These are phyloP conservation scores for Xerus inauris DNA, from an alignment of 2,113 vertebrate species.

Conservation along the genomic window DNA sequence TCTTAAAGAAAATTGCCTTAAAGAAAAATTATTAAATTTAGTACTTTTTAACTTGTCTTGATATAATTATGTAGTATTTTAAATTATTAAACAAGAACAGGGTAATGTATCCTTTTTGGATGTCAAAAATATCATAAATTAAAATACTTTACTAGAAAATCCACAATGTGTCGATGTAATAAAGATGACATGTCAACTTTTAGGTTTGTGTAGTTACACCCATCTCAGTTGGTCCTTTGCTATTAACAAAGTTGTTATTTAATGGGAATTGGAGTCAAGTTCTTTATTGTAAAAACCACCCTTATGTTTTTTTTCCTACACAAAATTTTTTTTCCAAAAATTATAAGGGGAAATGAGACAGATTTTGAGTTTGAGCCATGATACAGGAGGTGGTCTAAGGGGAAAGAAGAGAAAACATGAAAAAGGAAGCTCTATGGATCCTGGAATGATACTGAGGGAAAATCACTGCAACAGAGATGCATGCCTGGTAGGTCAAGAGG, in stretches of 20 bases:
- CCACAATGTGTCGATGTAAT: not conserved
- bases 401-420: no score
- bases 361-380: not conserved
- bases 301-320: not conserved
- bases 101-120: not conserved
- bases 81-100: not conserved
- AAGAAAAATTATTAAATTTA: not conserved
- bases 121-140: not conserved
- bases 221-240: not conserved
- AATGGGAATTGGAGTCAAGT: not conserved
- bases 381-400: not conserved
- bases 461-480: accelerated
- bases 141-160: not conserved
- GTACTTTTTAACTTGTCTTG: not conserved
- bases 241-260: not conserved
- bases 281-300: not conserved
- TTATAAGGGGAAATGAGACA: not conserved
- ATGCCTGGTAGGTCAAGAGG: not conserved
- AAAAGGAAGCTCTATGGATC: no score
- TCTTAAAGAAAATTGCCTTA: not conserved
- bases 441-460: not conserved
- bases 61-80: not conserved
- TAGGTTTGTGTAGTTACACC: not conserved
- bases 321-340: not conserved
- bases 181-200: not conserved